Evolutionary conservation across 2,888 invertebrate genomes (phyloP).

Genomic region (Bedellia somnulentella): DNA sequence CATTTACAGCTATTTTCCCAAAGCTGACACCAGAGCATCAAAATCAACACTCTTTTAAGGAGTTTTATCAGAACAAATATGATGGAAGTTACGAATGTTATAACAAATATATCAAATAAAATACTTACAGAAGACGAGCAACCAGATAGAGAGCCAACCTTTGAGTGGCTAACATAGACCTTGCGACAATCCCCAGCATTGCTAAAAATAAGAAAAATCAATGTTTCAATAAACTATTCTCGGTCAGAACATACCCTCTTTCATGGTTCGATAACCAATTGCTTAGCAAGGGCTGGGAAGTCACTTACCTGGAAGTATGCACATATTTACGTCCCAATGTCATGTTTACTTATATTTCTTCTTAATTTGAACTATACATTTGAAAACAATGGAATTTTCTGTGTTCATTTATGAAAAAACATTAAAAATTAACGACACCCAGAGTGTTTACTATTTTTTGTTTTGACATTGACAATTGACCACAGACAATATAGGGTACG

Average conservation of each 20-base stretch:
- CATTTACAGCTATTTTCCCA: no score
- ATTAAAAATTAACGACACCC: no score
- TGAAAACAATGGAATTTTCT: neutral
- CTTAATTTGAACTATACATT: no score
- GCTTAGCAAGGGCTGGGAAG: slow-evolving; percentile 25
- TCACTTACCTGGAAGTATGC: slow-evolving; percentile 54
- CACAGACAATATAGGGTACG: no score
- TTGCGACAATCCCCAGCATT: slow-evolving; percentile 55
- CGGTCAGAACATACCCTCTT: slow-evolving; percentile 21
- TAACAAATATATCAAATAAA: no score
- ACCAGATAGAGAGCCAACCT: slow-evolving; percentile 68
- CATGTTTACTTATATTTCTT: no score
- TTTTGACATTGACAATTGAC: neutral
- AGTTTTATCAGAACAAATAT: no score
- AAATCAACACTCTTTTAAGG: no score
- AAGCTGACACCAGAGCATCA: no score
- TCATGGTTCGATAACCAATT: slow-evolving; percentile 40
- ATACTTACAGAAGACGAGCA: slow-evolving; percentile 71
- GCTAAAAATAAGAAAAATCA: slow-evolving; percentile 60
- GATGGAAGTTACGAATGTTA: no score
- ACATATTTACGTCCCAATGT: slow-evolving; percentile 56
- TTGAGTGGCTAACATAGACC: slow-evolving; percentile 59
- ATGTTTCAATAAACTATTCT: slow-evolving; percentile 33
- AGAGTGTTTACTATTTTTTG: neutral
- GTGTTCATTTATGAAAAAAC: slow-evolving; percentile 1